Percentiles rank a stretch among this genome's conserved stretches.
Conservation (phyloP, 2,113 vertebrate species). For the Mola mola region DNA sequence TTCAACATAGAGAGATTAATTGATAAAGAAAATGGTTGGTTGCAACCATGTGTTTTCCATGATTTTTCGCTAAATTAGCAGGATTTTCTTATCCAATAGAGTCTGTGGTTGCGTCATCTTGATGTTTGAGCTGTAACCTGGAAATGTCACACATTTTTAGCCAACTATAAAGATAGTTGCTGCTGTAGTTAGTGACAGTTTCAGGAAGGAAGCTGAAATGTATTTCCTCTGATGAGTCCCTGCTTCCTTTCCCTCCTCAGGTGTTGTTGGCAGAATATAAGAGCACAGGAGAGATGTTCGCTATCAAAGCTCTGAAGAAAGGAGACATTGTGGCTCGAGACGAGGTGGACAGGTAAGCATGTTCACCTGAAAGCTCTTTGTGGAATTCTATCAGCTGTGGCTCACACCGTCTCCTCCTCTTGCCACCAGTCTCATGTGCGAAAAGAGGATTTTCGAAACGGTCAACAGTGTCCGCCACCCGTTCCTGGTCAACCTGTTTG, state of each 20-base stretch:
- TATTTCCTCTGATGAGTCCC: neutral
- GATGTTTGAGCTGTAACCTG: too few relatives aligned
- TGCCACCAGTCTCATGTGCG: slow-evolving; percentile 92
- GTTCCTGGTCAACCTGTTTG: slow-evolving; percentile 99
- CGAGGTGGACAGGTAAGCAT: slow-evolving; percentile 95
- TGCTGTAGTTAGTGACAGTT: too few relatives aligned
- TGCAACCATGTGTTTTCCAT: neutral
- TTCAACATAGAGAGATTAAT: neutral
- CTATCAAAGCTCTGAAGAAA: slow-evolving; percentile 99
- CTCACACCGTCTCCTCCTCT: neutral
- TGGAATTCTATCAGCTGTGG: neutral
- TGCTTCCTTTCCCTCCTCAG: slow-evolving; percentile 65
- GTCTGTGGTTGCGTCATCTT: neutral
- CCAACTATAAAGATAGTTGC: too few relatives aligned
- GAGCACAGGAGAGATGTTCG: slow-evolving; percentile 99
- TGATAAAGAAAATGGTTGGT: too few relatives aligned
- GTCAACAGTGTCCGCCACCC: slow-evolving; percentile 99
- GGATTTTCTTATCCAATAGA: too few relatives aligned
- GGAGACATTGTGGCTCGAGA: slow-evolving; percentile 98
- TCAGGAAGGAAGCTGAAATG: too few relatives aligned
- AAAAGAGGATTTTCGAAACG: slow-evolving; percentile 99
- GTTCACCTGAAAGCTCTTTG: neutral
- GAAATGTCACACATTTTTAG: too few relatives aligned
- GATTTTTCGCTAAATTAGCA: too few relatives aligned
- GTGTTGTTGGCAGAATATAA: slow-evolving; percentile 97